Percentiles rank a stretch among this genome's conserved stretches.
These are phyloP conservation scores for Brachymystax lenok DNA, from an alignment of 2,797 vertebrate species.

Conservation along the genomic window DNA sequence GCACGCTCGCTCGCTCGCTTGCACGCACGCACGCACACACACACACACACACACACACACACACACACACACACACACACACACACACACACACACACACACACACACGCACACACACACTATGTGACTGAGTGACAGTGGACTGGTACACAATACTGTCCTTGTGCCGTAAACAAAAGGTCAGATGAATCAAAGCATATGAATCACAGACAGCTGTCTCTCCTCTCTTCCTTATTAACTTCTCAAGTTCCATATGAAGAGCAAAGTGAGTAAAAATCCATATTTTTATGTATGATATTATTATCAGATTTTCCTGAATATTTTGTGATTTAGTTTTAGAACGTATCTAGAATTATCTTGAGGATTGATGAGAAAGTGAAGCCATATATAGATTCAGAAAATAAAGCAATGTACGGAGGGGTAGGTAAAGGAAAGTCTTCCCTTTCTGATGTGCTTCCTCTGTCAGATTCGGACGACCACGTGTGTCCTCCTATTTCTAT, in stretches of 20 bases:
- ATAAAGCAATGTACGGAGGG: background rate
- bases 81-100: conserved; percentile 1
- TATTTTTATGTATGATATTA: background rate
- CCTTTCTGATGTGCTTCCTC: conserved; percentile 1
- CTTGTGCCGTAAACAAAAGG: conserved; percentile 6
- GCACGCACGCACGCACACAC: background rate
- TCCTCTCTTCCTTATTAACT: background rate
- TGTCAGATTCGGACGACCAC: conserved; percentile 74
- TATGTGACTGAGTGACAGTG: background rate
- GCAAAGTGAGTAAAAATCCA: conserved; percentile 6
- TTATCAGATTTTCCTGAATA: background rate
- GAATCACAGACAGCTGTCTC: conserved; percentile 17
- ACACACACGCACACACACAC: background rate
- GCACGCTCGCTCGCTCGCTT: background rate
- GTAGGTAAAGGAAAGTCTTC: background rate
- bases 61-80: background rate
- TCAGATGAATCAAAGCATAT: conserved; percentile 8
- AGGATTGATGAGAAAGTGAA: background rate
- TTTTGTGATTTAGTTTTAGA: background rate
- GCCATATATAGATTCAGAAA: background rate
- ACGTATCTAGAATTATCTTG: background rate
- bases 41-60: too few species aligned
- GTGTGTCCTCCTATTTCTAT: conserved; percentile 74
- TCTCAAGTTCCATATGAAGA: conserved; percentile 20
- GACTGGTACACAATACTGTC: conserved; percentile 3